Base-by-base conservation (phyloP, 2,797 vertebrate genomes). In the Cetoscarus ocellatus region DNA sequence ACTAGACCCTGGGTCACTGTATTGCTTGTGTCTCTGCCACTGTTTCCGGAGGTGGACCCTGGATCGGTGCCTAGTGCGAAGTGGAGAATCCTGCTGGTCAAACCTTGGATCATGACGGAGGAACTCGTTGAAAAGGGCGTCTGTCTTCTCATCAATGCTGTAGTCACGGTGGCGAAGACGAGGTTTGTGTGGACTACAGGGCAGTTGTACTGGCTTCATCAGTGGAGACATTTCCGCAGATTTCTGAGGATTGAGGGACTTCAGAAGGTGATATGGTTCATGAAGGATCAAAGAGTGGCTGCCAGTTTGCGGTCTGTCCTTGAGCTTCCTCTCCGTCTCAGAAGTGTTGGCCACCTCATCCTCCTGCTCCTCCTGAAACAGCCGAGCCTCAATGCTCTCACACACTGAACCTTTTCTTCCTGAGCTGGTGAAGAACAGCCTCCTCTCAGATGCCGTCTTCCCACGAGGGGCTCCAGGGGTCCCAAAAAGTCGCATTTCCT, bases 121-220 rank as follows among this genome's bases (percentile, higher is more conserved):
- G 69, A 99, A 99, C 88, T 97, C 97, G 3, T 97, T 97, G 90
- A 99, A 99, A 6, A 99, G 94, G 0, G 97, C 97, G 0, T 99
- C 98, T 0, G 98, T 98, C 85, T 98, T 99, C 86, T 99, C 97
- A 0, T 99, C 98, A 0, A 99, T 98, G 91, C 98, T 99, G 93
- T 98, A 99, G 92, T 99, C 98, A n/a, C 98, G 94, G n/a, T 95
- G 96, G 6, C 91, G 91, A 48, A 94, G 93, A 39, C 88, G 88
- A 3, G 89, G 79, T 44, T 80, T 81, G 34, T 88, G 89, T 6
- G 85, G 84, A 86, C 86, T 84, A 62, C 92, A 67, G 82, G 92
- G 3, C 85, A 92, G 0, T 51, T 91, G 38, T 73, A 81, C 79
- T 72, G 93, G 35, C 73, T 89, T 91, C 7, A 74, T 63, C 47